phyloP scores from a whole-genome alignment of 2,797 vertebrate species.

The Sylvia borin region DNA sequence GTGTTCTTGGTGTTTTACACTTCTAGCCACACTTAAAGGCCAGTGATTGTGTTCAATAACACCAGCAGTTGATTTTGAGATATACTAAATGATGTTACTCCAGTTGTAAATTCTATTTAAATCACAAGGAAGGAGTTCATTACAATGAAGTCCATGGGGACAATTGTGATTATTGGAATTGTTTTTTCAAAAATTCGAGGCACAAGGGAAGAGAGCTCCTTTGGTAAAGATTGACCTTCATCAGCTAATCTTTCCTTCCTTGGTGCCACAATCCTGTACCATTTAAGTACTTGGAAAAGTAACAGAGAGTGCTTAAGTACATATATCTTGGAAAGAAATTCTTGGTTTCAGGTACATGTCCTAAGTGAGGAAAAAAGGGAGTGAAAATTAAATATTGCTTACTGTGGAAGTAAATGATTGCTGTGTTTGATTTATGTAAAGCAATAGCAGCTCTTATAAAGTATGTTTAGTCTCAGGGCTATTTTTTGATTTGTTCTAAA shows the following conservation, averaged over 20 bases:
- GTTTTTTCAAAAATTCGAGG: not conserved
- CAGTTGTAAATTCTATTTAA: not conserved
- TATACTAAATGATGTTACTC: not conserved
- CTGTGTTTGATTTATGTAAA: not conserved
- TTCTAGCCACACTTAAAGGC: not conserved
- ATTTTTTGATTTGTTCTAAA: constrained; percentile 25
- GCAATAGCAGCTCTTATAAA: constrained; percentile 23
- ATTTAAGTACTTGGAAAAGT: not conserved
- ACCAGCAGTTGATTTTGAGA: not conserved
- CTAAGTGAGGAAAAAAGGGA: not conserved
- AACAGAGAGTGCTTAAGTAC: not conserved
- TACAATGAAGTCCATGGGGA: not conserved
- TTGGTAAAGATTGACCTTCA: not conserved
- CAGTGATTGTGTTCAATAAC: not conserved
- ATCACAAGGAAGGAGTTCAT: not conserved
- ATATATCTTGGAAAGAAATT: not conserved
- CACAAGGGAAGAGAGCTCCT: not conserved
- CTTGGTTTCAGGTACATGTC: not conserved
- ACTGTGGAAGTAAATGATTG: not conserved
- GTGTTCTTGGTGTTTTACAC: not conserved
- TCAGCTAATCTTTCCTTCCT: not conserved
- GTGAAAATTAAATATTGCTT: not conserved
- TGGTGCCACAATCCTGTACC: not conserved
- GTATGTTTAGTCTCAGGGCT: constrained; percentile 45
- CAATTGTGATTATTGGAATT: not conserved